Base-by-base conservation (phyloP, 2,797 vertebrate genomes). In the Bufotes viridis region DNA sequence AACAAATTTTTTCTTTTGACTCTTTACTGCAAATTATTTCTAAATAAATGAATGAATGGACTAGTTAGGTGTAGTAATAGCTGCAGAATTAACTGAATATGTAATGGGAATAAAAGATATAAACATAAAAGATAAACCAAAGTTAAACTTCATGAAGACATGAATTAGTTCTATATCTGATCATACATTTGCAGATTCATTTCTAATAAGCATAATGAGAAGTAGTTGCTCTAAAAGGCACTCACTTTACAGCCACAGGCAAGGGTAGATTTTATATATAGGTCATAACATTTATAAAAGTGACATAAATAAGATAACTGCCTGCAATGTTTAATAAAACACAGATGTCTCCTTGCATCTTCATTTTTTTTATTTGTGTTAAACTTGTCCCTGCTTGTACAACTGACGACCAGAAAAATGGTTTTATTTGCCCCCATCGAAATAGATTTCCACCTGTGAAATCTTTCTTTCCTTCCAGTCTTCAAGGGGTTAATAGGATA, bases 401-500 rank as follows among this genome's bases (percentile, higher is more conserved):
- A 13, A 67, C 51, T n/a, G 29, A 51, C 18, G 11, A 76, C 29
- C n/a, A 18, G 11, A 13, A n/a, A 79, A 42, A 79, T 22, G 42
- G n/a, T 81, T 55, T 87, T 55, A 55, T 63, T 53, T 53, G n/a
- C 11, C 34, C 13, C 34, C 24, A 22, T 12, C 26, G 58, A 53
- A 12, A 58, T 24, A 78, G 61, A 9, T 51, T 70, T 51, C 55
- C 51, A 24, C 12, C 42, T 78, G 72, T 81, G 58, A 74, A 72
- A 51, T 26, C 34, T 26, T 18, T 65, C 51, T 10, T 74, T 61
- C 74, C 11, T 26, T 61, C 20, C 7, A 95, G 96, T 95, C 93
- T 93, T 93, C 93, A 95, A 96, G 96, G 95, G 95, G 97, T 98
- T 97, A 97, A 97, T 81, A 63, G 51, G 95, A 96, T 91, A 95